These are phyloP conservation scores for Drosophila lutescens DNA, from an alignment of 2,888 invertebrate species.

Conservation along the genomic window DNA sequence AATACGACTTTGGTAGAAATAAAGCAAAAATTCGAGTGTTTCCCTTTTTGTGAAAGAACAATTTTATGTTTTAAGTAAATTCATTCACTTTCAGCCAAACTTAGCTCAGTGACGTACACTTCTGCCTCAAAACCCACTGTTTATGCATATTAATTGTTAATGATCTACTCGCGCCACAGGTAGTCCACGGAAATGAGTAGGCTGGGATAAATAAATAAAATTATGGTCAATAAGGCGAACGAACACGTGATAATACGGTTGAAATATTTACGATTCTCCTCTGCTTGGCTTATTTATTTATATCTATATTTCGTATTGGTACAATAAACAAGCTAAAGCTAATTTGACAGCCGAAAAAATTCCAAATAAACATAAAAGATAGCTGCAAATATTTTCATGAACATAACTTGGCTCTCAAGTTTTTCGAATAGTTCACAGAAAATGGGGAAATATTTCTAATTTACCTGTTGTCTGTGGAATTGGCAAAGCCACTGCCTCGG, in stretches of 20 bases:
- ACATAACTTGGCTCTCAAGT: slow-evolving; percentile 11
- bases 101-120: slow-evolving; percentile 55
- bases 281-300: slow-evolving; percentile 46
- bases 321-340: background rate
- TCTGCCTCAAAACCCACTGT: slow-evolving; percentile 35
- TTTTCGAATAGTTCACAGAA: slow-evolving; percentile 22
- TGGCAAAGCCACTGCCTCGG: slow-evolving; percentile 19
- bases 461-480: slow-evolving; percentile 12
- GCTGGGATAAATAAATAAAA: slow-evolving; percentile 57
- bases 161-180: slow-evolving; percentile 61
- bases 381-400: slow-evolving; percentile 34
- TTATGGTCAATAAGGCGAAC: slow-evolving; percentile 52
- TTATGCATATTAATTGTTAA: slow-evolving; percentile 65
- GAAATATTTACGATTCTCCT: slow-evolving; percentile 59
- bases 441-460: slow-evolving; percentile 22
- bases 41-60: background rate
- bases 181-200: slow-evolving; percentile 43
- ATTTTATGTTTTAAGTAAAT: background rate
- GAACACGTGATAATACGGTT: slow-evolving; percentile 61
- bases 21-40: background rate
- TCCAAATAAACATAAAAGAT: slow-evolving; percentile 2
- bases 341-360: slow-evolving; percentile 32
- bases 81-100: slow-evolving; percentile 15
- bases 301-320: slow-evolving; percentile 13
- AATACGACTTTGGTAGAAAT: slow-evolving; percentile 5